Evolutionary conservation across 1,140 invertebrate species (phyloP).

Genomic region (Brachionus rubens): DNA sequence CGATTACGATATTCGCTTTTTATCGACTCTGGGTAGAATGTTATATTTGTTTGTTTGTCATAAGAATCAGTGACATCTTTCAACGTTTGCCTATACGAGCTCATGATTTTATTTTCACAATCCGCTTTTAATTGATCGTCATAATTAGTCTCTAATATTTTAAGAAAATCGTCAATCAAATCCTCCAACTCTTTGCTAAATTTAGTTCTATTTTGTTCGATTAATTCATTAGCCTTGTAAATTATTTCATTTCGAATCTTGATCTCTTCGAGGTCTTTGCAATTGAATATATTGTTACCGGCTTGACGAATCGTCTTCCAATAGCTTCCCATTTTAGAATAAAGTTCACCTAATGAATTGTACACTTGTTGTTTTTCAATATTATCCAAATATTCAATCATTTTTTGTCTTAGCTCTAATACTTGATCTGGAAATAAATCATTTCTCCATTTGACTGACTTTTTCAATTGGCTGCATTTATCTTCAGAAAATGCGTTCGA

Average conservation of each 20-base stretch:
- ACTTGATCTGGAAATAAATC: background rate
- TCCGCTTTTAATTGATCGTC: no score
- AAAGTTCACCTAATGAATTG: background rate
- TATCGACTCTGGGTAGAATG: background rate
- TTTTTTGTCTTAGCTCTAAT: background rate
- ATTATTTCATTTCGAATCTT: constrained; percentile 4
- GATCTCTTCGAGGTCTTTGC: background rate
- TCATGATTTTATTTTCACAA: background rate
- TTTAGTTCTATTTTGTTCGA: background rate
- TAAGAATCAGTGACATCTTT: background rate
- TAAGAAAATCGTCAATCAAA: background rate
- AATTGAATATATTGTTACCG: constrained; percentile 35
- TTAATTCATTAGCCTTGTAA: background rate
- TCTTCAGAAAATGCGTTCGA: constrained; percentile 1
- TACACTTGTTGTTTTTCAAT: background rate
- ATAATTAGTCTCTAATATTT: background rate
- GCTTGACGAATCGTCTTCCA: background rate
- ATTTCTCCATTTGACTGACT: background rate
- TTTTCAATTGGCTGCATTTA: background rate
- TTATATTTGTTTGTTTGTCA: background rate
- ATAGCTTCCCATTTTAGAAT: background rate
- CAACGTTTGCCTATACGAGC: background rate
- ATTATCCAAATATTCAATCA: background rate
- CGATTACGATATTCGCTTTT: background rate
- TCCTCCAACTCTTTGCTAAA: background rate